Base-by-base conservation (phyloP, 2,888 invertebrate species). In the Incurvaria masculella region DNA sequence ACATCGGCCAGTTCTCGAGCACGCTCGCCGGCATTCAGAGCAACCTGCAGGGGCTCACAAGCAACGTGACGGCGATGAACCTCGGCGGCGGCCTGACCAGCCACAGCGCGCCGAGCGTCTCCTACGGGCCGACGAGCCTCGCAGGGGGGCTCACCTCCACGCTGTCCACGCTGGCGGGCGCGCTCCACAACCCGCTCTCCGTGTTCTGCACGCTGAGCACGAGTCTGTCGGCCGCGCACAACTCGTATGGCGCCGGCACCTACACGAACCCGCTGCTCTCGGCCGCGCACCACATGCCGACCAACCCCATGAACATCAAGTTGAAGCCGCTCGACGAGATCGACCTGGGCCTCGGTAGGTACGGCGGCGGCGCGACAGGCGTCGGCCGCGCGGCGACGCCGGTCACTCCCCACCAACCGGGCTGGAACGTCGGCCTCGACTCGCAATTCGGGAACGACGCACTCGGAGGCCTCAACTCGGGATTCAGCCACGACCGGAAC, bases 281-380 rank as follows among this genome's bases (percentile, higher is more conserved):
- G 56, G 63, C 82, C 65, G 72, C 81, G 61, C n/a, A n/a, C n/a
- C n/a, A n/a, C n/a, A 66, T 87, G 66, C 75, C 83, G 68, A 68
- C 79, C 46, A 78, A 76, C 72, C 69, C 67, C 23, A 83, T 84
- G 79, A 81, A 79, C 54, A 81, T 82, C 58, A 88, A 88, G 68
- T 72, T 87, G 67, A 88, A 88, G 68, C 84, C 86, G 52, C 72
- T 87, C 64, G 88, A 88, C 57, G 88, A 88, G 63, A 84, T 87
- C 52, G 88, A 88, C 58, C 75, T 87, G 53, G 85, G 86, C 53
- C 61, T 83, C 59, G 73, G 80, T 59, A 79, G 84, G 62, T 84
- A 79, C 62, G 80, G 76, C 45, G 79, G 68, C 40, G 69, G 65
- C 48, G 66, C 66, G 44, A 56, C 65, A 46, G 67, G 69, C 52